A percentile compares a stretch with the other conserved stretches of the same genome.
Conservation (phyloP, 2,888 invertebrate genomes). For the Heteropelma amictum region DNA sequence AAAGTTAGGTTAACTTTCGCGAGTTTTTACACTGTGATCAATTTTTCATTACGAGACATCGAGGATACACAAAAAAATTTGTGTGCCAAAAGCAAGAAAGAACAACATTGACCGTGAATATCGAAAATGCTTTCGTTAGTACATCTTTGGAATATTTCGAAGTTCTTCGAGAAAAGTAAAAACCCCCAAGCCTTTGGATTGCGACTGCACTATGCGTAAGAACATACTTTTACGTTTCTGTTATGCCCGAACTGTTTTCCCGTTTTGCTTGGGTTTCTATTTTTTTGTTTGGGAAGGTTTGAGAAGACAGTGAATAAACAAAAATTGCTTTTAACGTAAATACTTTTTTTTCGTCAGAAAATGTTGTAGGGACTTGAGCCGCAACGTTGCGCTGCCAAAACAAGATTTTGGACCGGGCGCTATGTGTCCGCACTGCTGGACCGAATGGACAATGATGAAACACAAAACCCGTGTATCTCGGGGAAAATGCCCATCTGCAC, state of each 20-base stretch:
- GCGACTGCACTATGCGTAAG: slow-evolving; percentile 65
- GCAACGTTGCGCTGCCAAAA: slow-evolving; percentile 61
- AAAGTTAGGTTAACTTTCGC: too few species aligned
- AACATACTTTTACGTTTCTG: slow-evolving; percentile 24
- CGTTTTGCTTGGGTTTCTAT: too few species aligned
- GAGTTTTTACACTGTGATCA: too few species aligned
- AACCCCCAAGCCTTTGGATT: slow-evolving; percentile 56
- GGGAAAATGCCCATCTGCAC: slow-evolving; percentile 61
- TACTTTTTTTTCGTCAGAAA: slow-evolving; percentile 56
- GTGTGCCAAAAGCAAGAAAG: background rate
- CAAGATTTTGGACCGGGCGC: slow-evolving; percentile 65
- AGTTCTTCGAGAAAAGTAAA: slow-evolving; percentile 58
- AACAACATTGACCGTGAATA: background rate
- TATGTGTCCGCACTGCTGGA: slow-evolving; percentile 70
- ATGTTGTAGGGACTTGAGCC: slow-evolving; percentile 61
- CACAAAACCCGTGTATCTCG: slow-evolving; percentile 61
- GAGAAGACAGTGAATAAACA: too few species aligned
- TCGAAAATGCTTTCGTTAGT: slow-evolving; percentile 60
- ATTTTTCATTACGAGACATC: too few species aligned
- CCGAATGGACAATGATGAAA: slow-evolving; percentile 65
- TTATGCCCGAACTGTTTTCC: too few species aligned
- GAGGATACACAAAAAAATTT: too few species aligned
- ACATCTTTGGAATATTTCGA: slow-evolving; percentile 68
- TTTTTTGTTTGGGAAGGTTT: too few species aligned
- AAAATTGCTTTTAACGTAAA: background rate